These are phyloP conservation scores for Frankliniella intonsa DNA, from an alignment of 2,888 invertebrate genomes.

Conservation along the genomic window DNA sequence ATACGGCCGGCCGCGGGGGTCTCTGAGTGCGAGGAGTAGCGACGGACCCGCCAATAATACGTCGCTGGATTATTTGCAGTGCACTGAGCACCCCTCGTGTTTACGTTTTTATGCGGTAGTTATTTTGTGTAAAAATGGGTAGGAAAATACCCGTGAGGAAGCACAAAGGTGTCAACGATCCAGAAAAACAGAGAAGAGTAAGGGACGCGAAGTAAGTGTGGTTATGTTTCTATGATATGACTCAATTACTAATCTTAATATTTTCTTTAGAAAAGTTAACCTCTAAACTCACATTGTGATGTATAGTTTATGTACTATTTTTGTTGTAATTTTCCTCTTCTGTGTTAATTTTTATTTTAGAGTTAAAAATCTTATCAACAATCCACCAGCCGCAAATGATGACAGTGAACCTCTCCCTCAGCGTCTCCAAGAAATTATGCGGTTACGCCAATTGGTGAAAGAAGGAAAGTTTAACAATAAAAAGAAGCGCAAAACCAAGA, in stretches of 20 bases:
- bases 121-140: not conserved
- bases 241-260: not conserved
- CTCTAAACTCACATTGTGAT: not conserved
- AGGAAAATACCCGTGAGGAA: not conserved
- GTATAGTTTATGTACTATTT: not conserved
- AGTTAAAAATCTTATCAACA: not conserved
- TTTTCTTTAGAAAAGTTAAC: not conserved
- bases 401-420: not conserved
- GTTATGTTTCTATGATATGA: not conserved
- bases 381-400: not conserved
- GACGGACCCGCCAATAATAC: not conserved
- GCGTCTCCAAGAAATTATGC: not conserved
- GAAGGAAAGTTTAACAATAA: not conserved
- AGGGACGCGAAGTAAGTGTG: not conserved
- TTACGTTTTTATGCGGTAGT: not conserved
- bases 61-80: not conserved
- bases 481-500: not conserved
- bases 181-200: not conserved
- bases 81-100: not conserved
- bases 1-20: not conserved
- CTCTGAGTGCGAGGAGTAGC: not conserved
- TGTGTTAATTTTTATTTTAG: not conserved
- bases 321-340: not conserved
- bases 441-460: not conserved
- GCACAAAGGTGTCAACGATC: not conserved